Evolutionary conservation across 2,113 vertebrate species (phyloP).

Genomic region (Ploceus nigricollis): DNA sequence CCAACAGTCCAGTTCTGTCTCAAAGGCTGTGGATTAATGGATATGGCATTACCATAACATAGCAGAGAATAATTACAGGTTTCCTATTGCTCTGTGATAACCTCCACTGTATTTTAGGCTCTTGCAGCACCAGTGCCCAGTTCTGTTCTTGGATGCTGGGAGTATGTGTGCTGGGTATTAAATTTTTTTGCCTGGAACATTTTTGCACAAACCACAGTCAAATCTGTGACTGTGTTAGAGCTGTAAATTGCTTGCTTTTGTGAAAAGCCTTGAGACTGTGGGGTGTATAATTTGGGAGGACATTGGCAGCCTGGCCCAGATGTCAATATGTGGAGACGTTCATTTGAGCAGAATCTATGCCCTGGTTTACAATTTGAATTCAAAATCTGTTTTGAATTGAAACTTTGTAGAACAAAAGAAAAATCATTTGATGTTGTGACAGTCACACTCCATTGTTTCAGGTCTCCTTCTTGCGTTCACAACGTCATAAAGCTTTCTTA

Average conservation of each 20-base stretch:
- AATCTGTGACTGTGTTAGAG: background rate
- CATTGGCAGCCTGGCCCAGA: background rate
- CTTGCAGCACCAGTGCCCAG: background rate
- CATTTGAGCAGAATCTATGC: background rate
- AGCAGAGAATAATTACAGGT: slow-evolving; percentile 1
- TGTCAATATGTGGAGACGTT: background rate
- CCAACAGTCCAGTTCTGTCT: slow-evolving; percentile 16
- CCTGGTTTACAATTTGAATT: background rate
- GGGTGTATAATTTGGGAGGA: background rate
- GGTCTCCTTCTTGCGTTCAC: background rate
- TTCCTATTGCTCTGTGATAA: slow-evolving; percentile 29
- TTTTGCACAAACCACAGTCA: slow-evolving; percentile 11
- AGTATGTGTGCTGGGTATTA: background rate
- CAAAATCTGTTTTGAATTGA: slow-evolving; percentile 31
- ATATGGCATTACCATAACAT: background rate
- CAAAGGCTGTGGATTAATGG: slow-evolving; percentile 31
- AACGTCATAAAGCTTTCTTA: background rate
- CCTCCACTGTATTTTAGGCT: background rate
- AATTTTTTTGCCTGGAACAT: background rate
- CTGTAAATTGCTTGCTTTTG: background rate
- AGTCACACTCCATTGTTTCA: slow-evolving; percentile 14
- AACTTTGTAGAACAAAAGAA: slow-evolving; percentile 13
- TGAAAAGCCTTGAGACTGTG: background rate
- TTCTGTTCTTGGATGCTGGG: slow-evolving; percentile 24
- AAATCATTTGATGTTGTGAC: slow-evolving; percentile 6